Evolutionary conservation across 2,888 invertebrate genomes (phyloP), one percentile per base, ranked within the genome.

Genomic region (Pyrgus malvae): DNA sequence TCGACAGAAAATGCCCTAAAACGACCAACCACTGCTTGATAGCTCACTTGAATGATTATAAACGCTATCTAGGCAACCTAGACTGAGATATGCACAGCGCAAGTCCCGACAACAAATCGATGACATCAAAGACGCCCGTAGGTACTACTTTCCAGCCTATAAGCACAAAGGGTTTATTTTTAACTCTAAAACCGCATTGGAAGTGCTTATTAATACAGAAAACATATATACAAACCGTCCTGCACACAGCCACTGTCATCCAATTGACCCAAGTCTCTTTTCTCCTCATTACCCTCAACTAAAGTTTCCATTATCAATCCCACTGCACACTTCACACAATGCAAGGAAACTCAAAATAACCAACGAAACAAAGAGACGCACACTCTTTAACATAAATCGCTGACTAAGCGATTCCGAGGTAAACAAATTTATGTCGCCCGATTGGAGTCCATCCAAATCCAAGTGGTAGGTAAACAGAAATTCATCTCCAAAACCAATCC

Each of bases 191-290:
- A 21, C 6, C 6, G 3, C 3, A 6, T 4, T 4, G 6, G 21
- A 21, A 21, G 3, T 21, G 3, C 21, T 21, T 4, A 7, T 27
- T 27, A 29, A n/a, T n/a, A 29, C 37, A 49, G 19, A 14, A 14
- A 29, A 45, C 8, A 38, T 29, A 35, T n/a, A 40, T 48, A 64
- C 73, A 68, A 64, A 83, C 83, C 80, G 44, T 80, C 80, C 42
- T 79, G 73, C 5, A 75, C 73, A 55, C 74, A 77, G 37, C 82
- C 82, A 48, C 81, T 81, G 45, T 83, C 83, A 46, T 83, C 70
- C 19, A 83, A 16, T 42, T 82, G 82, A 45, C 82, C 70, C 17
- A 83, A 25, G 16, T 54, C 38, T 25, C 35, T 14, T 23, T 54
- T 48, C 8, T 80, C 81, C n/a, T 61, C 65, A 50, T 74, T 79